Conservation (phyloP, 2,888 invertebrate genomes). For the Apamea monoglypha region DNA sequence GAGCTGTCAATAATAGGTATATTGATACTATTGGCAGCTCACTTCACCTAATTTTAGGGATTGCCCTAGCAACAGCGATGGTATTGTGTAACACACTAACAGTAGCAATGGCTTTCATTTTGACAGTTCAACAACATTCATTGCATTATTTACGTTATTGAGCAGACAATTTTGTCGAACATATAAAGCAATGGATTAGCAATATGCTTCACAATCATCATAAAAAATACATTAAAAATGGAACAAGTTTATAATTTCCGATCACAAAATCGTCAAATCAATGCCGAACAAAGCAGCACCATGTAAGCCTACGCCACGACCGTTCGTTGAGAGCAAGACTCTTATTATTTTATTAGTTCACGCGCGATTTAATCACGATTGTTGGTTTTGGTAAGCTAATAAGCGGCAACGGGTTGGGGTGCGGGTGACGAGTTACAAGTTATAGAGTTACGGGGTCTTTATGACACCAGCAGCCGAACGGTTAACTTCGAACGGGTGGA, state of each 20-base stretch:
- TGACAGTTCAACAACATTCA: too few species aligned
- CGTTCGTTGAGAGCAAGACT: constrained; percentile 82
- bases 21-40: too few species aligned
- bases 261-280: constrained; percentile 24
- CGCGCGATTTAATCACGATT: constrained; percentile 90
- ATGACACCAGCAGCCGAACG: constrained; percentile 42
- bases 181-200: too few species aligned
- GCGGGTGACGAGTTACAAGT: constrained; percentile 59
- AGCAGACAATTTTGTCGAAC: too few species aligned
- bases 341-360: constrained; percentile 90
- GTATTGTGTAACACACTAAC: too few species aligned
- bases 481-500: constrained; percentile 58
- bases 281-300: constrained; percentile 47
- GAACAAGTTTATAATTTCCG: neutral
- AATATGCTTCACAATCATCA: too few species aligned
- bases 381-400: constrained; percentile 90
- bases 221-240: neutral
- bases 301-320: constrained; percentile 77
- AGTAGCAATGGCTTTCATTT: too few species aligned
- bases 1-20: too few species aligned
- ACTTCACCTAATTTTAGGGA: neutral
- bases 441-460: constrained; percentile 43
- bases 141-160: too few species aligned
- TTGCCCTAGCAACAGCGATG: too few species aligned
- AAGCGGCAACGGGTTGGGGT: constrained; percentile 80